Evolutionary conservation across 92 coral and sea anemone genomes (phyloP).

Genomic region (Epizoanthus scotinus): DNA sequence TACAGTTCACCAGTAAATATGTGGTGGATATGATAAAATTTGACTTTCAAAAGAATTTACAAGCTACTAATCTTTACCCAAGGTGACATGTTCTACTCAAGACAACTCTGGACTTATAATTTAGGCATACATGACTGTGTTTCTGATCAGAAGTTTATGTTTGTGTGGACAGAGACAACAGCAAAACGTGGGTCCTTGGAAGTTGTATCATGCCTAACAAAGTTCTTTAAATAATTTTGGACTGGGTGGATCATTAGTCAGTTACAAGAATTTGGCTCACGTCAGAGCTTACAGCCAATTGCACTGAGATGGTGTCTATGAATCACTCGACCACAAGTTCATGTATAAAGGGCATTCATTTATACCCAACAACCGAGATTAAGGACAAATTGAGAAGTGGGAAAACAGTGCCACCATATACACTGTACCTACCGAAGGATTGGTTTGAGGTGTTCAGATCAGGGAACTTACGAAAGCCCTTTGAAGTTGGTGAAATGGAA

Average conservation of each 20-base stretch:
- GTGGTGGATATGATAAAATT: constrained; percentile 44
- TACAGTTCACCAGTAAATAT: neutral
- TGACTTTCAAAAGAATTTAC: constrained; percentile 50
- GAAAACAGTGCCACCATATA: neutral
- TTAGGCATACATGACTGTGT: constrained; percentile 54
- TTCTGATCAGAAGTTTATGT: constrained; percentile 33
- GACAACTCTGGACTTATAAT: constrained; percentile 52
- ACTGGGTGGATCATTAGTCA: neutral
- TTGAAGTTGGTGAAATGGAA: neutral
- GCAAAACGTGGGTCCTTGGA: neutral
- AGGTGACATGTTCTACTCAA: constrained; percentile 43
- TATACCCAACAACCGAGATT: neutral
- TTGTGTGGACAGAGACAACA: neutral
- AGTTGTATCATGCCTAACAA: neutral
- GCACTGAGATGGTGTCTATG: no score
- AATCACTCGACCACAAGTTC: no score
- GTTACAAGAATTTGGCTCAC: neutral
- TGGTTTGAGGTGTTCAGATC: neutral
- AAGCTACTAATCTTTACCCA: constrained; percentile 26
- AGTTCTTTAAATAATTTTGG: neutral
- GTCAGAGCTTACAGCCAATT: neutral
- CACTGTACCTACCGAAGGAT: neutral
- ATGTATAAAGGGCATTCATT: no score
- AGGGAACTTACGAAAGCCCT: neutral
- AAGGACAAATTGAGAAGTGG: neutral